Evolutionary conservation across 1,140 invertebrate genomes (phyloP).

Genomic region (Orussus abietinus): DNA sequence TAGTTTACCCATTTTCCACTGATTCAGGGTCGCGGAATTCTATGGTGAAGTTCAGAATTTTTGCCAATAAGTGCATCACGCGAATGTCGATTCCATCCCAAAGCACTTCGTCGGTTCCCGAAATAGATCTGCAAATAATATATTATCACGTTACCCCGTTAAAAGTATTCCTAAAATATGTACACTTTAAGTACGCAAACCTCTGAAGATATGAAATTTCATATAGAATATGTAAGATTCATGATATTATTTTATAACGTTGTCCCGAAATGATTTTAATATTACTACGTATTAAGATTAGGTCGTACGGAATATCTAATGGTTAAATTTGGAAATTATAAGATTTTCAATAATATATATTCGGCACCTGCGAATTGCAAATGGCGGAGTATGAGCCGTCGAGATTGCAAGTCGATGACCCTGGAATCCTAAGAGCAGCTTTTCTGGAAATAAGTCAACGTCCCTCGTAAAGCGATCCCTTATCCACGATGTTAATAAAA

Average conservation of each 20-base stretch:
- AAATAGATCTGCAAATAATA: slow-evolving; percentile 34
- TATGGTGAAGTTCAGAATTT: slow-evolving; percentile 65
- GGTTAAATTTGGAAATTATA: too few species aligned
- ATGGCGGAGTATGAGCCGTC: slow-evolving; percentile 66
- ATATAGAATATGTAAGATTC: slow-evolving; percentile 9
- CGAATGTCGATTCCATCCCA: slow-evolving; percentile 70
- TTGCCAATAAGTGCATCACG: slow-evolving; percentile 58
- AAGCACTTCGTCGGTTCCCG: slow-evolving; percentile 47
- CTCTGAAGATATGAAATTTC: too few species aligned
- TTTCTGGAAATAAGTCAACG: slow-evolving; percentile 63
- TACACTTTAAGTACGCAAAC: slow-evolving; percentile 2
- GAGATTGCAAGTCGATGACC: slow-evolving; percentile 67
- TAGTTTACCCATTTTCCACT: slow-evolving; percentile 49
- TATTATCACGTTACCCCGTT: too few species aligned
- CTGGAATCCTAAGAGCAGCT: slow-evolving; percentile 63
- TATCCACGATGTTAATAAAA: slow-evolving; percentile 65
- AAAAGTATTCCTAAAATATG: slow-evolving; percentile 12
- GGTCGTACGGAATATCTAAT: too few species aligned
- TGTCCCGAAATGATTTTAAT: slow-evolving; percentile 5
- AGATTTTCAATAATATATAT: slow-evolving; percentile 13
- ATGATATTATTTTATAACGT: slow-evolving; percentile 5
- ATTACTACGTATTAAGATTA: too few species aligned
- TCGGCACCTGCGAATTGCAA: slow-evolving; percentile 60
- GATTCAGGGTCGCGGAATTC: slow-evolving; percentile 60
- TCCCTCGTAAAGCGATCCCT: slow-evolving; percentile 59